phyloP scores from a whole-genome alignment of 37 sponge, comb jelly and placozoan species.

The Cliona cf. orientalis region DNA sequence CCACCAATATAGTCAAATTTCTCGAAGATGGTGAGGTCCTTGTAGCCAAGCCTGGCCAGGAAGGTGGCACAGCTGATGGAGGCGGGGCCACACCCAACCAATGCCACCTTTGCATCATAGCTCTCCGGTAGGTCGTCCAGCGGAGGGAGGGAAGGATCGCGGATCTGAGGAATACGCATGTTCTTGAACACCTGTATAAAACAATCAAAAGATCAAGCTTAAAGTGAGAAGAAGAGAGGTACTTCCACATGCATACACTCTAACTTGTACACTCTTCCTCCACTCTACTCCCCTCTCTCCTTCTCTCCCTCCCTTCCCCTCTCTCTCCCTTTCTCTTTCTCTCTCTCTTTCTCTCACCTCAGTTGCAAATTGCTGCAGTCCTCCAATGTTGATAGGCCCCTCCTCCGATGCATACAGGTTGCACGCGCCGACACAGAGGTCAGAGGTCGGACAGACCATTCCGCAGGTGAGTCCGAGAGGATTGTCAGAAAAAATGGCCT shows the following conservation, averaged over 20 bases:
- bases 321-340: background rate
- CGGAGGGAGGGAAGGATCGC: slow-evolving; percentile 82
- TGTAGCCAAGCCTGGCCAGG: slow-evolving; percentile 93
- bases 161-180: slow-evolving; percentile 92
- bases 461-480: slow-evolving; percentile 97
- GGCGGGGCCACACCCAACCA: slow-evolving; percentile 97
- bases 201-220: background rate
- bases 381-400: slow-evolving; percentile 97
- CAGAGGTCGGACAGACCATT: slow-evolving; percentile 97
- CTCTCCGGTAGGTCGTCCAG: slow-evolving; percentile 84
- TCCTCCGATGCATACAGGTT: slow-evolving; percentile 95
- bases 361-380: slow-evolving; percentile 98
- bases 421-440: slow-evolving; percentile 96
- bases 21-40: slow-evolving; percentile 90
- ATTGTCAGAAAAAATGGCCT: slow-evolving; percentile 96
- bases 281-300: too few relatives aligned
- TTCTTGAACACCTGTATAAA: slow-evolving; percentile 83
- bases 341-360: slow-evolving; percentile 59
- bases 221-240: background rate
- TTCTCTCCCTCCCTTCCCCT: too few relatives aligned
- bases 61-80: slow-evolving; percentile 98
- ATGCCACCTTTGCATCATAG: slow-evolving; percentile 93
- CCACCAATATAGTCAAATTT: slow-evolving; percentile 92
- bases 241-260: background rate
- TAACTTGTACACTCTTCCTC: too few relatives aligned